Evolutionary conservation across 1,140 invertebrate species (phyloP), one percentile per base, ranked within the genome.

Genomic region (Drosophila subpulchrella): DNA sequence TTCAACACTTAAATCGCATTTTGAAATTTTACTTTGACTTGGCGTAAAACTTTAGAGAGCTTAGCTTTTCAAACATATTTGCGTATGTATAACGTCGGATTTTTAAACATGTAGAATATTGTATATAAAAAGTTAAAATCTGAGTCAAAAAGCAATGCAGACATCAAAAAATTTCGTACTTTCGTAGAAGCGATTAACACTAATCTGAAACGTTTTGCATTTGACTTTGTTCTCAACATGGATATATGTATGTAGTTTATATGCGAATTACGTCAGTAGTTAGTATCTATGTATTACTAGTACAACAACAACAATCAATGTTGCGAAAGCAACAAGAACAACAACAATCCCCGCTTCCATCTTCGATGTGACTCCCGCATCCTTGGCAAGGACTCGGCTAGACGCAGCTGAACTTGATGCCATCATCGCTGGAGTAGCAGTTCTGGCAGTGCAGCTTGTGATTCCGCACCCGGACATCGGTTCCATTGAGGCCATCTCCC

Each of bases 361-460:
- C 27, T 32, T n/a, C 42, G 5, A 30, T 4, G 41, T 30, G 13
- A 30, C 38, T 13, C 32, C 27, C 47, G 13, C 30, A 30, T 32
- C 15, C 42, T 12, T 30, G 59, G 30, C 51, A 24, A 38, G 15
- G 39, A 38, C 91, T 15, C 30, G 48, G 34, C 42, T 94, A 96
- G 74, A 96, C 96, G 93, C 96, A 96, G 93, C 95, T 96, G 92
- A 96, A 96, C 92, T 96, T 96, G 81, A 96, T 94, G 92, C 97
- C 97, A 94, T 98, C 97, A 92, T 98, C 97, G 93, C 97, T 98
- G 82, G 97, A 98, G 94, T 98, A 99, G 94, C 98, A 99, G 93
- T 98, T 98, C 92, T 98, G 97, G 94, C 98, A 99, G 94, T 99
- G 98, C 59, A 99, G 94, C 90, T 98, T 97, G 91, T 96, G 95